phyloP scores from a whole-genome alignment of 2,797 vertebrate genomes.

The Micrastur ruficollis region DNA sequence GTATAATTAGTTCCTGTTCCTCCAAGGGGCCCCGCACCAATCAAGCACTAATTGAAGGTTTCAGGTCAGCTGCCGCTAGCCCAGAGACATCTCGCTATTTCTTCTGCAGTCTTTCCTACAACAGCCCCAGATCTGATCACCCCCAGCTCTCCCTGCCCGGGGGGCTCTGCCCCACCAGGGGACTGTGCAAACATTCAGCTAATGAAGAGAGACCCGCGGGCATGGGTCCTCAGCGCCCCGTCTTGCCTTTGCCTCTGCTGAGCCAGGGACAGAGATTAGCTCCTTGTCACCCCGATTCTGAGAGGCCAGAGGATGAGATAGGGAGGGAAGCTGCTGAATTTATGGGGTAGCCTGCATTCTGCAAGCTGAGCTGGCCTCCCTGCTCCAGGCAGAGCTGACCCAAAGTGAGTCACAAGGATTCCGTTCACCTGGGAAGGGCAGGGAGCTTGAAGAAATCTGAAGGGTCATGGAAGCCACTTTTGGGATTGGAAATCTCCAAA shows the following conservation, averaged over 20 bases:
- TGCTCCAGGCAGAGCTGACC: neutral
- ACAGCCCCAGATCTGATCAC: neutral
- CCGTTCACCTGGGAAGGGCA: neutral
- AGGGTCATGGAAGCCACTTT: neutral
- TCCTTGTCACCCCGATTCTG: neutral
- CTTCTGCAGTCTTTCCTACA: neutral
- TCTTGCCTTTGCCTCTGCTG: neutral
- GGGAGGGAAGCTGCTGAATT: neutral
- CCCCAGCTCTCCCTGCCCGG: neutral
- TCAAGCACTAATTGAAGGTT: neutral
- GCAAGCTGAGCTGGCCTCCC: neutral
- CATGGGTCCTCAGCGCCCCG: fast-evolving
- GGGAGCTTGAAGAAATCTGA: neutral
- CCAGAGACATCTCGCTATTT: neutral
- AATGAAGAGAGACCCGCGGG: neutral
- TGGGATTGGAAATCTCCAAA: neutral
- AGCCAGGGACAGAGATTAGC: neutral
- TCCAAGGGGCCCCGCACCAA: neutral
- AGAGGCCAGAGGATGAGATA: neutral
- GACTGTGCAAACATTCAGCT: neutral
- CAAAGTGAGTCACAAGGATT: neutral
- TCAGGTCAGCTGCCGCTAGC: neutral
- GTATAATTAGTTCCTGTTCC: neutral
- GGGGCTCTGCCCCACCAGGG: neutral
- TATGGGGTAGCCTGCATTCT: neutral